A percentile compares a stretch with the other conserved stretches of the same genome.
These are phyloP conservation scores for Erpornis zantholeuca DNA, from an alignment of 2,113 vertebrate species.

Conservation along the genomic window DNA sequence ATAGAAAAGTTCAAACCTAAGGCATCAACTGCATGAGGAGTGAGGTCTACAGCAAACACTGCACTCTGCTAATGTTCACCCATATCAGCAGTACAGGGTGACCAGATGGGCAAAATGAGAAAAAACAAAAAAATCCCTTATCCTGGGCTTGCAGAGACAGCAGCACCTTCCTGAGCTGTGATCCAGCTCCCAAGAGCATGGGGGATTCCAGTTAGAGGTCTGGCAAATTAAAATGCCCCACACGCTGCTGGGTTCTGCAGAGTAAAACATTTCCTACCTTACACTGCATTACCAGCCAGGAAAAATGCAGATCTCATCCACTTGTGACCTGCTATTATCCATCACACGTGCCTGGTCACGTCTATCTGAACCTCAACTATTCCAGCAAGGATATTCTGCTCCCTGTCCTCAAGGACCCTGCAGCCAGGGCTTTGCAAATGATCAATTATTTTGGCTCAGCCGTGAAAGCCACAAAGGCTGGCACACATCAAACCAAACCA, in stretches of 20 bases:
- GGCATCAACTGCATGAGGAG: not conserved
- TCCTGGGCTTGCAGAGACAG: not conserved
- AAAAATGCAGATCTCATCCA: not conserved
- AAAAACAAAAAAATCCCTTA: not conserved
- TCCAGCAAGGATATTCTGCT: not conserved
- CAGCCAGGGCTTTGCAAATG: not conserved
- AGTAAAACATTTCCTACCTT: not conserved
- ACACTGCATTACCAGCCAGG: not conserved
- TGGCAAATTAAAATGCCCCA: not conserved
- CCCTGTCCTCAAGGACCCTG: not conserved
- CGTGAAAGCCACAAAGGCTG: not conserved
- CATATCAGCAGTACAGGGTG: not conserved
- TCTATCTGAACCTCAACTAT: not conserved
- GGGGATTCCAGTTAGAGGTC: not conserved
- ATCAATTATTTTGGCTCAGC: not conserved
- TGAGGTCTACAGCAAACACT: not conserved
- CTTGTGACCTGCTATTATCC: accelerated
- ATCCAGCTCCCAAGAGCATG: accelerated
- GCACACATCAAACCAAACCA: not conserved
- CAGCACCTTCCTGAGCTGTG: not conserved
- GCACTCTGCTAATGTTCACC: not conserved
- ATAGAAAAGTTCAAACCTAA: too few species aligned
- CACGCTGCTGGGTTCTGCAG: not conserved
- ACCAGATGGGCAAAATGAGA: not conserved
- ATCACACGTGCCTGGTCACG: not conserved